Evolutionary conservation across 1,140 invertebrate genomes (phyloP).

Genomic region (Aphaenogaster floridana): DNA sequence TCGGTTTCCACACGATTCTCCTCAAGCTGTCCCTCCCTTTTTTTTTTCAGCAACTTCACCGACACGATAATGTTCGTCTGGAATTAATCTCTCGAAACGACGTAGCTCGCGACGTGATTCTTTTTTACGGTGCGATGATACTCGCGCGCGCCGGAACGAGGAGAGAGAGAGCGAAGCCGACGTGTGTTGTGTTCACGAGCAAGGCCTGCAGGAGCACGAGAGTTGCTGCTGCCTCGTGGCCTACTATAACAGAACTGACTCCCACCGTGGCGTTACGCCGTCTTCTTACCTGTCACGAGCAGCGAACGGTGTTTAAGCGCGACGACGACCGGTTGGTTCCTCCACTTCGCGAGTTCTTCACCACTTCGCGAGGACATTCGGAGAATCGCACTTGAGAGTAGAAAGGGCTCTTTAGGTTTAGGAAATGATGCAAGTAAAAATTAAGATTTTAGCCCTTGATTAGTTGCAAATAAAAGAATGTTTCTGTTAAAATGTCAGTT

Average conservation of each 20-base stretch:
- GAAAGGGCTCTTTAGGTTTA: not conserved
- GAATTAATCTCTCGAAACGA: constrained; percentile 10
- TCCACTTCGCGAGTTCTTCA: constrained; percentile 16
- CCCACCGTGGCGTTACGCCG: constrained; percentile 78
- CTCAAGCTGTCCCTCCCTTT: too few relatives aligned
- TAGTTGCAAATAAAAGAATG: not conserved
- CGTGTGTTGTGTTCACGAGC: constrained; percentile 28
- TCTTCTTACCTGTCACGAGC: constrained; percentile 79
- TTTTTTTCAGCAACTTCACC: not conserved
- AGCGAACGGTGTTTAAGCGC: constrained; percentile 64
- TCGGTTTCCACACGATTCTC: not conserved
- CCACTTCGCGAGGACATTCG: not conserved
- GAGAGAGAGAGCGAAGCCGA: constrained; percentile 69
- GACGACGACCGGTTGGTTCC: constrained; percentile 5
- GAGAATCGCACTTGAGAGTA: not conserved
- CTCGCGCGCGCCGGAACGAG: constrained; percentile 62
- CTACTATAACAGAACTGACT: constrained; percentile 87
- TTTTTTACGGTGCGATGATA: constrained; percentile 33
- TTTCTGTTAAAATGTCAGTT: not conserved
- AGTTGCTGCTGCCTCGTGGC: constrained; percentile 84
- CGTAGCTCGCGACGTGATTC: constrained; percentile 35
- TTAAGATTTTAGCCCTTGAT: not conserved
- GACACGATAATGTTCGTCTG: not conserved
- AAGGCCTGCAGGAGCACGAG: constrained; percentile 75
- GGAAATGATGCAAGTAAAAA: not conserved